Conservation (phyloP, 2,888 invertebrate species). For the Portevinia maculata region DNA sequence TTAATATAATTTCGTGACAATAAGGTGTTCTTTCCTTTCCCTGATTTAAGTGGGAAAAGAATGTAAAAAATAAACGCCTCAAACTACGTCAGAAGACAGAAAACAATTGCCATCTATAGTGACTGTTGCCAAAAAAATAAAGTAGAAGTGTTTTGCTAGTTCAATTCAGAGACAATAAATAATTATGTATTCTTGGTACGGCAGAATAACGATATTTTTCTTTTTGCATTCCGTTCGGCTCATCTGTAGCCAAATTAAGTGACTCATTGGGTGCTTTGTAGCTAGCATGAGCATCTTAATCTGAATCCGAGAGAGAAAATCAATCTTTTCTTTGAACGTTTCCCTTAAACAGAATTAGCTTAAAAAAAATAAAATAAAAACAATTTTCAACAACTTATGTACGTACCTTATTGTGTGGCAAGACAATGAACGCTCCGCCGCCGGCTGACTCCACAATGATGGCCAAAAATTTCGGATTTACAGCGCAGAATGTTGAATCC, state of each 20-base stretch:
- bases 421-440: conserved; percentile 97
- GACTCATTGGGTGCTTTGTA: conserved; percentile 49
- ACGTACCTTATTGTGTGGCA: conserved; percentile 95
- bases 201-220: conserved; percentile 33
- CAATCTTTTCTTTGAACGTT: conserved; percentile 39
- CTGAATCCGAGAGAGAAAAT: conserved; percentile 43
- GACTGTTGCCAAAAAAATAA: conserved; percentile 49
- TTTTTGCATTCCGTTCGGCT: conserved; percentile 57
- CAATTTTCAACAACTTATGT: conserved; percentile 55
- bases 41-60: conserved; percentile 18
- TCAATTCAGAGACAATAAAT: conserved; percentile 59
- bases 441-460: conserved; percentile 98
- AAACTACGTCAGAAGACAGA: conserved; percentile 34
- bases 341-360: conserved; percentile 27
- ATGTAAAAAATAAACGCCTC: conserved; percentile 16
- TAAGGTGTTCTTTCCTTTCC: conserved; percentile 27
- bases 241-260: conserved; percentile 38
- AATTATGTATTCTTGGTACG: conserved; percentile 63
- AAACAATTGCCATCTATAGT: conserved; percentile 44
- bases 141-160: conserved; percentile 33
- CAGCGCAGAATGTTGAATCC: conserved; percentile 99
- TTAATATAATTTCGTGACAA: conserved; percentile 26
- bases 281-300: conserved; percentile 41
- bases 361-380: neutral
- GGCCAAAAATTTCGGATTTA: conserved; percentile 98